A percentile compares a stretch with the other conserved stretches of the same genome.
These are phyloP conservation scores for Sinocyclocheilus rhinocerous DNA, from an alignment of 2,113 vertebrate species.

Conservation along the genomic window DNA sequence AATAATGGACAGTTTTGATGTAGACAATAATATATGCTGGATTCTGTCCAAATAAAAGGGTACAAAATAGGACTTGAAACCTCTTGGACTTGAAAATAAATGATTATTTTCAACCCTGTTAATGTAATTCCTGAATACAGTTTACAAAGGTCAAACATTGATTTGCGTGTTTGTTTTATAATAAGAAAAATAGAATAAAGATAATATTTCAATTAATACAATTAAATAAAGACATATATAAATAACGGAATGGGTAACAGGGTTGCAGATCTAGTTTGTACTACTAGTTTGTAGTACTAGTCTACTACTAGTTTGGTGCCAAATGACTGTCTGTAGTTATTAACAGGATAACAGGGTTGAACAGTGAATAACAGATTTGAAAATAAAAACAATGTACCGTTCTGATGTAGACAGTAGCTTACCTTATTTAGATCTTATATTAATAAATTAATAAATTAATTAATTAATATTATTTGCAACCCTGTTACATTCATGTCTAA, in stretches of 20 bases:
- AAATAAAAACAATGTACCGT: neutral
- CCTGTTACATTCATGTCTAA: neutral
- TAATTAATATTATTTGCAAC: neutral
- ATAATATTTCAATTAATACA: neutral
- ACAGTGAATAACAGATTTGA: neutral
- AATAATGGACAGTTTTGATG: neutral
- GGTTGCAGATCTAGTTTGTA: neutral
- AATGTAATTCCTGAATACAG: neutral
- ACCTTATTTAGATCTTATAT: neutral
- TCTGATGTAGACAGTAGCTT: too few relatives aligned
- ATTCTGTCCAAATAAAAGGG: neutral
- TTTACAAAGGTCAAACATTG: neutral
- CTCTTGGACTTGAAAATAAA: neutral
- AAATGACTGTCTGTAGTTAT: neutral
- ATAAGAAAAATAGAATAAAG: neutral
- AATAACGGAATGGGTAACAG: neutral
- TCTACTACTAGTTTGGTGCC: neutral
- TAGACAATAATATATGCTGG: neutral
- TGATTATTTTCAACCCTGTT: neutral
- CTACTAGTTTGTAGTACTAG: too few relatives aligned
- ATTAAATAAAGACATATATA: neutral
- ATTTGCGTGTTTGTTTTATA: neutral
- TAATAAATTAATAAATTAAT: too few relatives aligned
- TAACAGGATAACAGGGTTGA: neutral
- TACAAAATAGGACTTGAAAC: neutral